Conservation (phyloP, 1,140 invertebrate genomes). For the Drosophila chauvacae region DNA sequence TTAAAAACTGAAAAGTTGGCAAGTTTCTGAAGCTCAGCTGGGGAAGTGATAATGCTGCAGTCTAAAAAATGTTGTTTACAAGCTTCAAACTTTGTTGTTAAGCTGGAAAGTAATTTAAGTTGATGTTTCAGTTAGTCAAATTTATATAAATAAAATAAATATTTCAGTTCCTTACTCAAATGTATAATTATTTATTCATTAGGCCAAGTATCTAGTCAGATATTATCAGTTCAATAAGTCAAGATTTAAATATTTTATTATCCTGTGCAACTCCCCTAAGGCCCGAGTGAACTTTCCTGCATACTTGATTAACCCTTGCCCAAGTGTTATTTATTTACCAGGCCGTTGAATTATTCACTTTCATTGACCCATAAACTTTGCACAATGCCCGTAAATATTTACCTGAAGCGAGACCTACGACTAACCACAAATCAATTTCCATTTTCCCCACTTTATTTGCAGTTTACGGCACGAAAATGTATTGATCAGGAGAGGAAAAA, state of each 20-base stretch:
- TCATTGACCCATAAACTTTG: slow-evolving; percentile 41
- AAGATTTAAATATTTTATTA: slow-evolving; percentile 5
- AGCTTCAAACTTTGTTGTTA: slow-evolving; percentile 5
- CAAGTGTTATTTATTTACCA: slow-evolving; percentile 29
- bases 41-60: neutral
- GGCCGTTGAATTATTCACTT: slow-evolving; percentile 39
- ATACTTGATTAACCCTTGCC: slow-evolving; percentile 22
- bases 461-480: slow-evolving; percentile 41
- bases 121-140: too few species aligned
- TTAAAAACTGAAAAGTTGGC: slow-evolving; percentile 66
- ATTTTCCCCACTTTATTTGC: slow-evolving; percentile 30
- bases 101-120: neutral
- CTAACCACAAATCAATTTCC: slow-evolving; percentile 48
- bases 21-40: slow-evolving; percentile 43
- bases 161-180: neutral
- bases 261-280: neutral
- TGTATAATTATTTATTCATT: neutral
- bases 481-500: slow-evolving; percentile 19
- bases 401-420: slow-evolving; percentile 22
- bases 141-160: neutral
- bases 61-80: neutral
- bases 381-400: slow-evolving; percentile 41
- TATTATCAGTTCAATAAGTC: slow-evolving; percentile 7
- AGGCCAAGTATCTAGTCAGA: neutral
- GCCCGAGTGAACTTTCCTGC: neutral